Conservation (phyloP, 2,113 vertebrate species). For the Danio rerio region DNA sequence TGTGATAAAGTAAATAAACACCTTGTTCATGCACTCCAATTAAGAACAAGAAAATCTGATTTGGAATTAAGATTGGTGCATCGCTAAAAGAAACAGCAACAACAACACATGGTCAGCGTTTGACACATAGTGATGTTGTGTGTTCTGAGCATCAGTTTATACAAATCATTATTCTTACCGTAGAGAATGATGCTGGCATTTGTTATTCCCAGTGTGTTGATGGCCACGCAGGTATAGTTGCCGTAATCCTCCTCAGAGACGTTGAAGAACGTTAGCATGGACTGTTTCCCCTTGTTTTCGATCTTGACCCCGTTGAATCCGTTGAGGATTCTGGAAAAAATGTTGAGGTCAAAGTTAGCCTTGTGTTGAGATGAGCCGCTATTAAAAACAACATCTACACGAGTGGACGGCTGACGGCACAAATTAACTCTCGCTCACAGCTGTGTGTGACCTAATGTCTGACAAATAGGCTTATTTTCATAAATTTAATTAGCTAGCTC, state of each 20-base stretch:
- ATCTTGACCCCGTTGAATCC: conserved; percentile 90
- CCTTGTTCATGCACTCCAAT: no score
- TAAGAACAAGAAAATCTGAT: no score
- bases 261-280: conserved; percentile 95
- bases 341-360: neutral
- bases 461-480: neutral
- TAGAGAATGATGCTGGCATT: conserved; percentile 97
- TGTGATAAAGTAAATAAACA: no score
- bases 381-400: neutral
- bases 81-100: no score
- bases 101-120: no score
- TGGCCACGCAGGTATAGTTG: conserved; percentile 97
- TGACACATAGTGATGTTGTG: no score
- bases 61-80: no score
- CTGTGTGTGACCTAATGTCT: neutral
- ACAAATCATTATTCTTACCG: conserved; percentile 72
- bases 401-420: neutral
- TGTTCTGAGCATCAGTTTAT: no score
- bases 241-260: conserved; percentile 98
- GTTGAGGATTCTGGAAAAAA: conserved; percentile 82
- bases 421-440: neutral
- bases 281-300: conserved; percentile 92
- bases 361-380: neutral
- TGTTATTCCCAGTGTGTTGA: conserved; percentile 91
- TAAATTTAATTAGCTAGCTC: neutral